Percentiles rank a stretch among this genome's conserved stretches.
phyloP scores from a whole-genome alignment of 1,140 invertebrate species.

The Elymnias hypermnestra region DNA sequence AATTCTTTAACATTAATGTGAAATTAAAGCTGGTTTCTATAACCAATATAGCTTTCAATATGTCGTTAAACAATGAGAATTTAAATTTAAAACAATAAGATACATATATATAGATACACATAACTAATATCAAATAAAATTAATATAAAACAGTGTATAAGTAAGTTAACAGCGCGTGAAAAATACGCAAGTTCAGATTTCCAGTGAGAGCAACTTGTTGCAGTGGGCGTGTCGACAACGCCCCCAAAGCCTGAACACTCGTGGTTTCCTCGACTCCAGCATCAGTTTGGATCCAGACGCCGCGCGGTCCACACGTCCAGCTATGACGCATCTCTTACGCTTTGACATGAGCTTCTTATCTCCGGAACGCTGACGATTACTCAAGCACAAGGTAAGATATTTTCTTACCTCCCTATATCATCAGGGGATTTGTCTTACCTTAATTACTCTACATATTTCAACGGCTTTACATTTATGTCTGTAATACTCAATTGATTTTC shows the following conservation, averaged over 20 bases:
- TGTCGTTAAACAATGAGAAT: no score
- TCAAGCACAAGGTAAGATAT: constrained; percentile 64
- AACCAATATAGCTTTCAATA: no score
- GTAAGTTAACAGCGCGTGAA: background rate
- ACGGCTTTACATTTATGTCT: no score
- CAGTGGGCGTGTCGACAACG: constrained; percentile 35
- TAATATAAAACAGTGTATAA: background rate
- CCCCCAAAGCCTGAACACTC: constrained; percentile 16
- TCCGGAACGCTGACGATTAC: constrained; percentile 75
- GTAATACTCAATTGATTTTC: no score
- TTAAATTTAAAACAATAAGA: no score
- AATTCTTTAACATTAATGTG: no score
- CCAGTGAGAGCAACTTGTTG: constrained; percentile 37
- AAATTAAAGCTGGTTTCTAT: no score
- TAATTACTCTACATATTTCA: no score
- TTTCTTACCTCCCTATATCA: no score
- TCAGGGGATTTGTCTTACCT: no score
- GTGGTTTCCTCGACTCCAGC: constrained; percentile 1
- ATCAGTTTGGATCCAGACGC: constrained; percentile 22
- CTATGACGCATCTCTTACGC: constrained; percentile 59
- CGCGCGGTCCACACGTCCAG: constrained; percentile 19
- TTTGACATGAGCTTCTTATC: constrained; percentile 67
- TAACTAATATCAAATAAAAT: background rate
- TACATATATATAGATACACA: no score
- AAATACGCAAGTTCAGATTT: background rate